These are phyloP conservation scores for Caenorhabditis inopinata DNA, from an alignment of 1,140 invertebrate genomes.

Conservation along the genomic window DNA sequence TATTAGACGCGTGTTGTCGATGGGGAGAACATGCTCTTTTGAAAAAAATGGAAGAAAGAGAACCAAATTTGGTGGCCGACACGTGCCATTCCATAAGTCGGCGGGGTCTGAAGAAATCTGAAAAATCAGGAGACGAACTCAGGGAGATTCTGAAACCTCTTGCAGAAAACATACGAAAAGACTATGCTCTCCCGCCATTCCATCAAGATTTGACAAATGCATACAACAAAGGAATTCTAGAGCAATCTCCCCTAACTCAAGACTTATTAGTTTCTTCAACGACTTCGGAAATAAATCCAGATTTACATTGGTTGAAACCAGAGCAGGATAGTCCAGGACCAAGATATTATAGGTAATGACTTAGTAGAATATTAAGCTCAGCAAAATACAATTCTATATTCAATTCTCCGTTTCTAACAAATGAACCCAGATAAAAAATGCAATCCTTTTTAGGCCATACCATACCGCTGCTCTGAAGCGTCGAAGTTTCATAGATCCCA, in stretches of 20 bases:
- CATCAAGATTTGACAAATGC: constrained; percentile 47
- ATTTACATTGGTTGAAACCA: constrained; percentile 36
- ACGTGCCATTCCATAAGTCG: constrained; percentile 32
- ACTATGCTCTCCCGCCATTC: constrained; percentile 47
- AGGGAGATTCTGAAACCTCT: constrained; percentile 41
- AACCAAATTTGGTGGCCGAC: constrained; percentile 32
- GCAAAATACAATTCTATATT: no score
- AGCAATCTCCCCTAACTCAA: constrained; percentile 6
- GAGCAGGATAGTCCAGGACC: not conserved
- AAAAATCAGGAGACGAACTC: constrained; percentile 13
- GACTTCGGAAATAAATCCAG: constrained; percentile 19
- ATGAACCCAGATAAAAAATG: no score
- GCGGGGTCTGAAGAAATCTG: constrained; percentile 40
- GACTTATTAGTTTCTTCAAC: not conserved
- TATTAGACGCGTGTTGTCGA: constrained; percentile 39
- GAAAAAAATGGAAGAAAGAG: constrained; percentile 35
- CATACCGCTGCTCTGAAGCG: not conserved
- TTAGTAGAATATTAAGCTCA: not conserved
- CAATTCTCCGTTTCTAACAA: no score
- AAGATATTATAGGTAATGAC: not conserved
- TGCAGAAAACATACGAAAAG: constrained; percentile 37
- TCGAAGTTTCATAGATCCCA: not conserved
- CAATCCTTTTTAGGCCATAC: not conserved
- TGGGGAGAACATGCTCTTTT: constrained; percentile 48
- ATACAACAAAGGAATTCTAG: constrained; percentile 47